These are phyloP conservation scores for Drosophila longiperda DNA, from an alignment of 2,888 invertebrate species.

Conservation along the genomic window DNA sequence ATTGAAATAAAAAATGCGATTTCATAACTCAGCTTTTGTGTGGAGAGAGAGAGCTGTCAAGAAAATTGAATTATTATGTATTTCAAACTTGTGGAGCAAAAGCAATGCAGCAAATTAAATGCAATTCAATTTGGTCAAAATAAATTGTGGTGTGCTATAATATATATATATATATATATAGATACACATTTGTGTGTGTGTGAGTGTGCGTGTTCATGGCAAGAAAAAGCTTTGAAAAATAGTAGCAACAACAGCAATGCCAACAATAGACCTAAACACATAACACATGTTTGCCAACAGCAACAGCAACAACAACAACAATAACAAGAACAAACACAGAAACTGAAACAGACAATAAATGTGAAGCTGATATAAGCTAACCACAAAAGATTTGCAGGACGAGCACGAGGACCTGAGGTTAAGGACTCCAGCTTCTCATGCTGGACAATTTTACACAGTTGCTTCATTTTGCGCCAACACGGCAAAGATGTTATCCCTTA, in stretches of 20 bases:
- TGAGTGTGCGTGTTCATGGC: constrained; percentile 10
- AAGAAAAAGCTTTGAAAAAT: constrained; percentile 15
- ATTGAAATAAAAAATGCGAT: not conserved
- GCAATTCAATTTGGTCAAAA: constrained; percentile 68
- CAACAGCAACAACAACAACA: not conserved
- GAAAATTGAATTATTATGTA: constrained; percentile 43
- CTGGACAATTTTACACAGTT: constrained; percentile 68
- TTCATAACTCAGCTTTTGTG: constrained; percentile 30
- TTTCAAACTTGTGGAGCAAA: constrained; percentile 40
- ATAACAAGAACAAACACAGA: not conserved
- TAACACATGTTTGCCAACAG: constrained; percentile 61
- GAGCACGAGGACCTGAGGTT: constrained; percentile 33
- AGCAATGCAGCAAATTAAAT: constrained; percentile 60
- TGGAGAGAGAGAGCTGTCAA: constrained; percentile 34
- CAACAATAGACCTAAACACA: constrained; percentile 36
- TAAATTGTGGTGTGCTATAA: constrained; percentile 25
- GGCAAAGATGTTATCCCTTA: constrained; percentile 71
- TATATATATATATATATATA: not conserved
- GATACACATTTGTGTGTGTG: not conserved
- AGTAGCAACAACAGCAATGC: constrained; percentile 12
- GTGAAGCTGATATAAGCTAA: constrained; percentile 67
- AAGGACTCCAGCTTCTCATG: constrained; percentile 16
- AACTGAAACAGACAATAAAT: constrained; percentile 44
- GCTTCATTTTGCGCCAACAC: constrained; percentile 73
- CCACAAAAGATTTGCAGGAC: constrained; percentile 56